Evolutionary conservation across 2,888 invertebrate genomes (phyloP).

Genomic region (Omphaloscelis lunosa): DNA sequence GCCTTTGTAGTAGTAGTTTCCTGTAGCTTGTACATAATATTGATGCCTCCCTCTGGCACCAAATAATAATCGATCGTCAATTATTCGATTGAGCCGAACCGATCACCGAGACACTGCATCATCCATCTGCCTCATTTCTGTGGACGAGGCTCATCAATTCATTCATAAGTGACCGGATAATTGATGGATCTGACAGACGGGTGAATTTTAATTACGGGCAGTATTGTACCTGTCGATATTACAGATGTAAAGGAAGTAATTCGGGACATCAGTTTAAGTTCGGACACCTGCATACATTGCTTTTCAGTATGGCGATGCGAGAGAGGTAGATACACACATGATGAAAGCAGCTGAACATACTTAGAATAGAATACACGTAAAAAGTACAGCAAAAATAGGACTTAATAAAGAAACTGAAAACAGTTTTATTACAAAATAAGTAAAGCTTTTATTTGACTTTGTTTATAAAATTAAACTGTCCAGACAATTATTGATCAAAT

Average conservation of each 20-base stretch:
- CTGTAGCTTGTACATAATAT: constrained; percentile 6
- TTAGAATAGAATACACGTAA: neutral
- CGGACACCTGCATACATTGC: neutral
- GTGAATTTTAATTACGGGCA: constrained; percentile 59
- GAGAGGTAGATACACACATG: no score
- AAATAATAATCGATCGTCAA: constrained; percentile 46
- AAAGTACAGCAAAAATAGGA: neutral
- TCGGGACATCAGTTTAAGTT: neutral
- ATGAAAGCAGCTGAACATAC: neutral
- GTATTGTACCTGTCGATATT: constrained; percentile 18
- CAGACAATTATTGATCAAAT: neutral
- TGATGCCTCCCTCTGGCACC: neutral
- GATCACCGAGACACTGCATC: constrained; percentile 47
- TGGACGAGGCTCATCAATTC: constrained; percentile 63
- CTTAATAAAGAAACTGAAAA: neutral
- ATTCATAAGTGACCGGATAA: constrained; percentile 70
- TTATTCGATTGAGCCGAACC: constrained; percentile 33
- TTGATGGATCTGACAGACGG: constrained; percentile 66
- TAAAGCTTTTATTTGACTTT: neutral
- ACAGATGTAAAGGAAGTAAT: neutral
- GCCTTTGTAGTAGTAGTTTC: neutral
- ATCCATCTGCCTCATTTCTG: constrained; percentile 59
- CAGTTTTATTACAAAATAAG: neutral
- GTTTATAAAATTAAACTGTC: neutral
- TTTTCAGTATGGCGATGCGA: neutral